Evolutionary conservation across 2,888 invertebrate species (phyloP).

Genomic region (Pedicia rivosa): DNA sequence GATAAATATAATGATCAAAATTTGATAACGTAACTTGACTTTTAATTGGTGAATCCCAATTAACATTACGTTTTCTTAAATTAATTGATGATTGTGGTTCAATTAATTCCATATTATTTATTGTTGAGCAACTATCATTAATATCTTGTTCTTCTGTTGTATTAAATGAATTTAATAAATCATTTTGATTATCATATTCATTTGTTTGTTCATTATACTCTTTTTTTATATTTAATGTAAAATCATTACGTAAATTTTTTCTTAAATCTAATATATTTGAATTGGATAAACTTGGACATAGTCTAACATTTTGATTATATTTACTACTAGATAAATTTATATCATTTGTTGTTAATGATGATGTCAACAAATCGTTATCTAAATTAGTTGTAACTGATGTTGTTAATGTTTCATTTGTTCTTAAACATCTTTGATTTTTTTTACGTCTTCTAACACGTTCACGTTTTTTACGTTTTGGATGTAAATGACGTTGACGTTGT

Average conservation of each 20-base stretch:
- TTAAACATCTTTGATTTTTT: no score
- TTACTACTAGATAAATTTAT: no score
- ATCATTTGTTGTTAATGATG: no score
- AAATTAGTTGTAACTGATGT: no score
- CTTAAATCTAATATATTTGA: no score
- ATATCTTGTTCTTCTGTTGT: not conserved
- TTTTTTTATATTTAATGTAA: not conserved
- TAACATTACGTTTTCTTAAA: conserved; percentile 26
- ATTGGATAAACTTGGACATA: no score
- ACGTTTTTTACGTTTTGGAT: conserved; percentile 13
- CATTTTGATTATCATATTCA: not conserved
- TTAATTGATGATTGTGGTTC: conserved; percentile 7
- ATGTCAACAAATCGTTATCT: no score
- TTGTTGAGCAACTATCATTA: not conserved
- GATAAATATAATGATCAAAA: not conserved
- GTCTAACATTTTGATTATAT: no score
- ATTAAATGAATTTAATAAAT: not conserved
- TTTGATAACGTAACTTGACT: conserved; percentile 1
- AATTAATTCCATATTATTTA: not conserved
- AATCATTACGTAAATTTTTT: no score
- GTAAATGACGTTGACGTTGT: conserved; percentile 14
- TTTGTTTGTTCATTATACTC: no score
- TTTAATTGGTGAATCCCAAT: conserved; percentile 28
- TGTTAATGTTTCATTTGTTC: no score
- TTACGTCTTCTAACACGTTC: conserved; percentile 23